Conservation (phyloP, 2,888 invertebrate species). For the Bombylius discolor region DNA sequence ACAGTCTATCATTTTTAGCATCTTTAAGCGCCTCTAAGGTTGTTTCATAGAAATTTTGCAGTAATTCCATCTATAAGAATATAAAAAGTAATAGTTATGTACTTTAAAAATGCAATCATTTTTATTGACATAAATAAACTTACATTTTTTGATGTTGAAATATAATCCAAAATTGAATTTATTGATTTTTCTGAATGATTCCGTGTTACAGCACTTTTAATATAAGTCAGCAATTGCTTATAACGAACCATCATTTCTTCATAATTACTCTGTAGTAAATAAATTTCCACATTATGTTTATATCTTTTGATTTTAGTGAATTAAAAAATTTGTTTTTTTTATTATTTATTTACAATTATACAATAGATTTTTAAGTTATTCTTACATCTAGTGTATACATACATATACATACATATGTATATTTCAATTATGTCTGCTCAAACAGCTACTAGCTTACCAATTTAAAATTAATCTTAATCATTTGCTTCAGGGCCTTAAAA, state of each 20-base stretch:
- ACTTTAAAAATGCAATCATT: no score
- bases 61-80: constrained; percentile 70
- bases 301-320: no score
- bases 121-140: constrained; percentile 27
- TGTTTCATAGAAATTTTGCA: constrained; percentile 98
- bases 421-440: not conserved
- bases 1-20: constrained; percentile 95
- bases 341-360: not conserved
- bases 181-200: constrained; percentile 99
- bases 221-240: constrained; percentile 92
- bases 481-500: constrained; percentile 97
- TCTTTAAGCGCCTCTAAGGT: constrained; percentile 88
- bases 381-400: not conserved
- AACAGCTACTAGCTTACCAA: constrained; percentile 64
- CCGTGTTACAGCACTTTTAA: constrained; percentile 96
- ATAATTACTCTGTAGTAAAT: constrained; percentile 61
- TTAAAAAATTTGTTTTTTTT: no score
- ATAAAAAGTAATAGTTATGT: no score
- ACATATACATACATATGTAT: not conserved
- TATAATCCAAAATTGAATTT: constrained; percentile 97
- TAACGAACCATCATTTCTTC: constrained; percentile 93
- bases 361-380: not conserved
- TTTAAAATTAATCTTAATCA: constrained; percentile 99
- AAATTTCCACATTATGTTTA: not conserved
- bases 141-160: constrained; percentile 97